These are phyloP conservation scores for Ecliptopera silaceata DNA, from an alignment of 2,888 invertebrate genomes.

Conservation along the genomic window DNA sequence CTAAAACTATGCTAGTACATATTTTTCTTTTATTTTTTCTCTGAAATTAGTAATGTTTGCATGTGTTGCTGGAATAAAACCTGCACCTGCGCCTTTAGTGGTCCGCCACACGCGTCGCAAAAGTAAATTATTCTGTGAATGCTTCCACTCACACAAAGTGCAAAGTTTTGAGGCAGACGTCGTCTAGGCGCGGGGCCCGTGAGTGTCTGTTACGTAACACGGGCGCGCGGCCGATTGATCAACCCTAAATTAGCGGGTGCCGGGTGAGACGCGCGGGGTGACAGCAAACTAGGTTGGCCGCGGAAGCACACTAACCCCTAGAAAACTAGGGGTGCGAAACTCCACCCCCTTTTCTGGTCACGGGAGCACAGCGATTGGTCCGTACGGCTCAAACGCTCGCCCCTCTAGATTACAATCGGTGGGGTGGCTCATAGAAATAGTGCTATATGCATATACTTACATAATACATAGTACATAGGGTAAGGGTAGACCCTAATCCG, in stretches of 20 bases:
- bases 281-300: constrained; percentile 82
- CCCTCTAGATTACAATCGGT: constrained; percentile 83
- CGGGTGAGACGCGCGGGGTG: constrained; percentile 65
- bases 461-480: constrained; percentile 62
- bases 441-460: constrained; percentile 72
- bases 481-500: constrained; percentile 65
- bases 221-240: constrained; percentile 74
- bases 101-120: too few relatives aligned
- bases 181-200: constrained; percentile 47
- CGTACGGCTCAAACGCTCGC: constrained; percentile 72
- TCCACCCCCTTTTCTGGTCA: constrained; percentile 83
- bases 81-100: neutral
- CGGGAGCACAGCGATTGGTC: constrained; percentile 81
- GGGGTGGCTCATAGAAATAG: constrained; percentile 83
- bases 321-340: constrained; percentile 84
- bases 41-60: too few relatives aligned
- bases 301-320: constrained; percentile 84
- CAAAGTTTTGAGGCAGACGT: constrained; percentile 7
- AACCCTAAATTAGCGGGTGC: constrained; percentile 79
- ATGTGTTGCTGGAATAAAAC: neutral
- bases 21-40: too few relatives aligned
- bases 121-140: neutral
- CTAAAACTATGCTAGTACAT: too few relatives aligned
- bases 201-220: constrained; percentile 70
- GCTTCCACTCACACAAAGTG: neutral